Evolutionary conservation across 2,888 invertebrate species (phyloP), one percentile per base, ranked within the genome.

Genomic region (Corythucha ciliata): DNA sequence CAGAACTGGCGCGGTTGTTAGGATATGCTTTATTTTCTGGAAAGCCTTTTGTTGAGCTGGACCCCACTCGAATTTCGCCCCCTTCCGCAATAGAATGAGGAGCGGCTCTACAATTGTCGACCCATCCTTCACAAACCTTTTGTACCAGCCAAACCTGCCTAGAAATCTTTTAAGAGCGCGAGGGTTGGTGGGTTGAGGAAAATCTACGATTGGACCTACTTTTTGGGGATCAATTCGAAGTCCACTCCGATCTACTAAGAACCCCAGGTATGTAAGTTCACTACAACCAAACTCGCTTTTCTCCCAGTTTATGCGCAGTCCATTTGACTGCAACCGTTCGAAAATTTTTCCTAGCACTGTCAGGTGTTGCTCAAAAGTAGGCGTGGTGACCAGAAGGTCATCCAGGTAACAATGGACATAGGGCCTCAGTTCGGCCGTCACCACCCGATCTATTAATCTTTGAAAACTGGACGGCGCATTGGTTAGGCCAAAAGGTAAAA

Each of bases 401-500:
- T 54, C 54, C 4, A 53, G 37, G 26, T 27, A 53, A 12, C 21
- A 27, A 24, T 42, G 22, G 2, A 48, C 42, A 25, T 39, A 42
- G 29, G 44, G 45, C 14, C 52, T 32, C n/a, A 57, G 18, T 7
- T 45, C 37, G n/a, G n/a, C n/a, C 29, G 52, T 52, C 16, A 59
- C 50, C n/a, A 58, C 26, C 21, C 22, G 20, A 44, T 53, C 44
- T 22, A 36, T 36, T 24, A 52, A 14, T 27, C 62, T 45, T 48
- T 64, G 64, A 53, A 64, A 67, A 3, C 61, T 61, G 7, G 48
- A 42, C 21, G 48, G 53, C 14, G 47, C 25, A 10, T 51, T 51
- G 2, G 50, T 36, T 4, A 66, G 53, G 6, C 65, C 66, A 36
- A 65, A 66, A 5, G 63, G 61, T 62, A 65, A 63, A 1, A 57